Percentiles rank a stretch among this genome's conserved stretches.
Evolutionary conservation across 2,113 vertebrate species (phyloP).

Genomic region (Cathartes aura): DNA sequence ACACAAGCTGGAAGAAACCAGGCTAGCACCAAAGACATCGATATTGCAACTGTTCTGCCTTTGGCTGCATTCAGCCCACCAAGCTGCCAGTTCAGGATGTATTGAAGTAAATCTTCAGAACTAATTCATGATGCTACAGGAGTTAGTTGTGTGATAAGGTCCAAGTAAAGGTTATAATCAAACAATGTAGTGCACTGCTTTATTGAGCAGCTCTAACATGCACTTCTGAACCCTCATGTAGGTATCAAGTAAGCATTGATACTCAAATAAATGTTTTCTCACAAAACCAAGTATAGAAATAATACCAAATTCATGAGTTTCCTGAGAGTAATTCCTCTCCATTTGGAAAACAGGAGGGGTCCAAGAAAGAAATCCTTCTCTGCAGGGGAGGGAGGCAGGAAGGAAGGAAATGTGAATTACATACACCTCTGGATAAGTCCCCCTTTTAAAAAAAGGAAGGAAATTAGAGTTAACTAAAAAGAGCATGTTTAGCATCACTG

Average conservation of each 20-base stretch:
- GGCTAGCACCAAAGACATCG: neutral
- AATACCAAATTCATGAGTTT: slow-evolving; percentile 1
- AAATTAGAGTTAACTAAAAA: slow-evolving; percentile 44
- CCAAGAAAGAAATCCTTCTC: slow-evolving; percentile 21
- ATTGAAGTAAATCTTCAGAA: neutral
- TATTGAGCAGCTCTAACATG: neutral
- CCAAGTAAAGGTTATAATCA: neutral
- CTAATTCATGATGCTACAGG: neutral
- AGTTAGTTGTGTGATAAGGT: neutral
- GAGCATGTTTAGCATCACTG: neutral
- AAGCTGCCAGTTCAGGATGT: neutral
- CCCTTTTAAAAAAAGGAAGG: slow-evolving; percentile 13
- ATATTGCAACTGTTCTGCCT: neutral
- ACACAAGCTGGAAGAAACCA: neutral
- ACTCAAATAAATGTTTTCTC: neutral
- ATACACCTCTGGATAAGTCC: slow-evolving; percentile 34
- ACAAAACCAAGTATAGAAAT: neutral
- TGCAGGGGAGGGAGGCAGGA: slow-evolving; percentile 4
- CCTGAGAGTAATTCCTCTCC: slow-evolving; percentile 12
- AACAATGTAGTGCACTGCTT: neutral
- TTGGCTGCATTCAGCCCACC: neutral
- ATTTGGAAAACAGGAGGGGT: slow-evolving; percentile 18
- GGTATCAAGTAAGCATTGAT: neutral
- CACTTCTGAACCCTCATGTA: neutral
- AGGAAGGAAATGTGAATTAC: slow-evolving; percentile 61